Percentiles rank a stretch among this genome's conserved stretches.
Evolutionary conservation across 2,888 invertebrate species (phyloP).

Genomic region (Stenodera caucasica): DNA sequence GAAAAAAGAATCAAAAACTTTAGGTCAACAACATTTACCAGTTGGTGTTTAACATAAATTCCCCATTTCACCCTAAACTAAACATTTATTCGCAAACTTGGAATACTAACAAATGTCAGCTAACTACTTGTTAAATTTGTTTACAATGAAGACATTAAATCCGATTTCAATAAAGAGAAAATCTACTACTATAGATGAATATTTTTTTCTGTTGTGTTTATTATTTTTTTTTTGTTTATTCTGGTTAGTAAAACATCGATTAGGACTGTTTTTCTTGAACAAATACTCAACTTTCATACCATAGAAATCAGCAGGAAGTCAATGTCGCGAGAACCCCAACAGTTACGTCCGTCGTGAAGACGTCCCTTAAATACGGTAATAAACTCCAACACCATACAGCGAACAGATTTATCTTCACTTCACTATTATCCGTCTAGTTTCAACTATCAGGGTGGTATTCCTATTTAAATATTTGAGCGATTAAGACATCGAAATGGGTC

Average conservation of each 20-base stretch:
- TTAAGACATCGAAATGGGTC: neutral
- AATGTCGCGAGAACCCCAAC: constrained; percentile 38
- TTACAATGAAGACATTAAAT: constrained; percentile 28
- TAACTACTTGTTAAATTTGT: constrained; percentile 44
- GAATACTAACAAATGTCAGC: constrained; percentile 41
- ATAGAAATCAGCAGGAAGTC: constrained; percentile 35
- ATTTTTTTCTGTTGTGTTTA: neutral
- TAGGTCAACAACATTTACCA: constrained; percentile 48
- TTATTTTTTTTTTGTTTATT: neutral
- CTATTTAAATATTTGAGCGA: constrained; percentile 1
- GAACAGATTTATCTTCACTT: constrained; percentile 39
- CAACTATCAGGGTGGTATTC: constrained; percentile 6
- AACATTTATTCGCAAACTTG: constrained; percentile 48
- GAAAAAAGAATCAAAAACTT: constrained; percentile 41
- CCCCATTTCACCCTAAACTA: constrained; percentile 48
- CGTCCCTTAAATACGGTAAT: constrained; percentile 44
- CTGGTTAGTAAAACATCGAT: constrained; percentile 22
- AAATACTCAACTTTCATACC: constrained; percentile 27
- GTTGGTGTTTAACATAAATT: constrained; percentile 48
- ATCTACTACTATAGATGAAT: neutral
- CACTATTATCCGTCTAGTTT: neutral
- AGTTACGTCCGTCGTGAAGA: constrained; percentile 33
- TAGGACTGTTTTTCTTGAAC: constrained; percentile 27
- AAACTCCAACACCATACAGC: constrained; percentile 40
- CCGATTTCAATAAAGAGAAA: neutral